A percentile compares a stretch with the other conserved stretches of the same genome.
These are phyloP conservation scores for Sebastes steindachneri DNA, from an alignment of 2,797 vertebrate species.

Conservation along the genomic window DNA sequence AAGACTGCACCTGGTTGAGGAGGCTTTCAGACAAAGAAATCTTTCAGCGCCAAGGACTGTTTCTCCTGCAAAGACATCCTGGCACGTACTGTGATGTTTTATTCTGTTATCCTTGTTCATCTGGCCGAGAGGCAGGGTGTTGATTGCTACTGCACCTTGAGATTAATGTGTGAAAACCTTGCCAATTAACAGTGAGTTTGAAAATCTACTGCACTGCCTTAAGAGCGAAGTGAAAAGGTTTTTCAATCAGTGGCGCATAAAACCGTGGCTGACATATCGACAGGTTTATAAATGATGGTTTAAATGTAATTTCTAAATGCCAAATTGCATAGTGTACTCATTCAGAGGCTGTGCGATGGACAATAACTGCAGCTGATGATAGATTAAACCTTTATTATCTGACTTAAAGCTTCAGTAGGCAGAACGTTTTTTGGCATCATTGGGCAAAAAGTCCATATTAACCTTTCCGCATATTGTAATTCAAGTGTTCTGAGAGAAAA, in stretches of 20 bases:
- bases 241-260: not conserved
- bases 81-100: not conserved
- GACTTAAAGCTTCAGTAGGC: not conserved
- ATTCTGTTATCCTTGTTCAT: constrained; percentile 10
- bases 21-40: constrained; percentile 13
- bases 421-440: too few relatives aligned
- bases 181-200: constrained; percentile 26
- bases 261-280: not conserved
- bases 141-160: constrained; percentile 43
- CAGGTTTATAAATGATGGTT: not conserved
- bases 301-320: not conserved
- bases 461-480: too few relatives aligned
- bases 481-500: too few relatives aligned
- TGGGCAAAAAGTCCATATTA: too few relatives aligned
- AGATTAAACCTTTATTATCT: not conserved
- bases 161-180: constrained; percentile 32
- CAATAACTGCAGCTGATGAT: not conserved
- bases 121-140: constrained; percentile 26
- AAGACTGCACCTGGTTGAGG: constrained; percentile 2
- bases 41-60: constrained; percentile 2
- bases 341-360: not conserved
- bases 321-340: not conserved
- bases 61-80: not conserved
- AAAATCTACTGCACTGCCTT: not conserved
- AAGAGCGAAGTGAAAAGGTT: not conserved